Base-by-base conservation (phyloP, 2,888 invertebrate species). In the Amblyjoppa fuscipennis region DNA sequence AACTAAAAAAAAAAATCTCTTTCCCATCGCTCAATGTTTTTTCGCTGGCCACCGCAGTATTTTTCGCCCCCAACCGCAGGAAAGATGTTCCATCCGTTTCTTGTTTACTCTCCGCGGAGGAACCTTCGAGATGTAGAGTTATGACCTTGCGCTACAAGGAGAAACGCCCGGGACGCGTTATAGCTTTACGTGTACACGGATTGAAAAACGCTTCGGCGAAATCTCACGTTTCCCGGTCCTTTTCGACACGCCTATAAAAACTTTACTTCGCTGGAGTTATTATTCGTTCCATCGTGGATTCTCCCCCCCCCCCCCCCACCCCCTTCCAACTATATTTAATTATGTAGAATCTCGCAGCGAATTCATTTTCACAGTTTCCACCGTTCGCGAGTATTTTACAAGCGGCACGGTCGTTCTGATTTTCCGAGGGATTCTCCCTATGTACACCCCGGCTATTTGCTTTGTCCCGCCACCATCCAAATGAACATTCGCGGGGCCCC, bases 341-440 rank as follows among this genome's bases (percentile, higher is more conserved):
- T 87, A 88, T 88, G 87, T 85, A 86, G 68, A 89, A 88, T 85
- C 81, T 80, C 84, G 69, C 70, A 74, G 75, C 53, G 90, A 88
- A 86, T 87, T 69, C 87, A 84, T 89, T 89, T 87, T 77, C 85
- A 78, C 70, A 82, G 34, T 84, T 77, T 76, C 66, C 34, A 61
- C 56, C 71, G 31, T 53, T 59, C 38, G 7, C 56, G 64, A 25
- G 73, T 34, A 25, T 64, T 16, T 51, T 38, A 31, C 53, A n/a
- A 68, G 34, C 49, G 49, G 51, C 25, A 31, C 74, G 20, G 28
- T 53, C 81, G 69, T 79, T 79, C 66, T 64, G 70, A 78, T 82
- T 85, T 79, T 51, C 74, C 85, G 74, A n/a, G 53, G 28, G 68
- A 75, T 80, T 68, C 59, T 71, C 16, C 75, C 59, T 25, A 81